Evolutionary conservation across 2,888 invertebrate species (phyloP).

Genomic region (Phymatocera aterrima): DNA sequence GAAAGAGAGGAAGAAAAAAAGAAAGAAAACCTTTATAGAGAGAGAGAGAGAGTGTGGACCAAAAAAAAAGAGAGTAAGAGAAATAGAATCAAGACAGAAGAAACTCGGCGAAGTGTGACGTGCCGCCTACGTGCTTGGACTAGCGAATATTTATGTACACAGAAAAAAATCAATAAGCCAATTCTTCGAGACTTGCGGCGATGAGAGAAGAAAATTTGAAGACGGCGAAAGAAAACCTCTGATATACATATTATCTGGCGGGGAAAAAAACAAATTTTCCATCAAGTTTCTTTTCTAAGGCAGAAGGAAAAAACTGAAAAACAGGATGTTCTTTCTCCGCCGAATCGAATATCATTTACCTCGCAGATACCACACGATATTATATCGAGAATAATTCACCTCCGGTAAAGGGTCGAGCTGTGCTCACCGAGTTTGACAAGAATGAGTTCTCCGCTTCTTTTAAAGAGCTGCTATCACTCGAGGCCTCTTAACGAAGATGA

Average conservation of each 20-base stretch:
- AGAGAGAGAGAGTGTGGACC: background rate
- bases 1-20: too few species aligned
- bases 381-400: slow-evolving; percentile 3
- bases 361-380: background rate
- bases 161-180: slow-evolving; percentile 58
- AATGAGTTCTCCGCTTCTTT: slow-evolving; percentile 5
- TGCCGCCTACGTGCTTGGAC: slow-evolving; percentile 60
- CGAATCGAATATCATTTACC: background rate
- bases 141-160: slow-evolving; percentile 61
- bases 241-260: background rate
- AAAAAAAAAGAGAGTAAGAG: background rate
- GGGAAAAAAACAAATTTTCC: background rate
- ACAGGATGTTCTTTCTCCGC: too few species aligned
- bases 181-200: slow-evolving; percentile 10
- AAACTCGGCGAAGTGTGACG: slow-evolving; percentile 59
- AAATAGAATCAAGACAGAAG: slow-evolving; percentile 49
- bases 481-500: slow-evolving; percentile 52
- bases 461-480: slow-evolving; percentile 41
- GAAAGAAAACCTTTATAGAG: slow-evolving; percentile 1
- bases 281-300: too few species aligned
- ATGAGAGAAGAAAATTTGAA: background rate
- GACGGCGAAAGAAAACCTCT: background rate
- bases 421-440: background rate
- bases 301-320: too few species aligned
- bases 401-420: background rate